Evolutionary conservation across 2,113 vertebrate genomes (phyloP), one percentile per base, ranked within the genome.

Genomic region (Macquaria australasica): DNA sequence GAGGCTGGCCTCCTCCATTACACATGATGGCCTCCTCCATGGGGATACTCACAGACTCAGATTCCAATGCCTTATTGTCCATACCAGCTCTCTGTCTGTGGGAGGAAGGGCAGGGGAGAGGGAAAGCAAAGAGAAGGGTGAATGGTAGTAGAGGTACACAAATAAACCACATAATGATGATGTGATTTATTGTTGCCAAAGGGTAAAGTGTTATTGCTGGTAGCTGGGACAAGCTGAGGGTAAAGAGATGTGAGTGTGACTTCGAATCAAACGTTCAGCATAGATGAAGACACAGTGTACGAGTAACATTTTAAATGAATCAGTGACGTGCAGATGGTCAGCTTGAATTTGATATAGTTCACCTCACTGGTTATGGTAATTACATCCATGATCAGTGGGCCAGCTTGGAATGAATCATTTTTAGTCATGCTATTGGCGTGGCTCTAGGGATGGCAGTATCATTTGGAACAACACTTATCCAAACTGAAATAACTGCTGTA

Each of bases 21-120:
- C 87, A 92, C 0, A 77, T 8, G 25, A 89, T 91, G 0, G 93
- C 93, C 68, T 97, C 97, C 92, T 98, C 98, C 94, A 98, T 93
- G 21, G 96, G 94, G 77, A 98, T 95, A 23, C 96, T 93, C 82
- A 97, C 96, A 1, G 95, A 94, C 0, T 96, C 90, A 0, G 90
- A 92, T 10, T 98, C 97, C 74, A 96, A 51, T 0, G 92, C 90
- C 86, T 95, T 97, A 78, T 97, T 97, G 23, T 94, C 94, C 91
- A 93, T 93, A 15, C 67, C 90, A 79, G 87, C 14, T 85, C 67
- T 64, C 94, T 55, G 72, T 75, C 81, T 74, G 51, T 20, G 11
- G 20, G 48, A 28, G 28, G 31, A 64, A 4, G 23, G 28, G 56
- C 0, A 51, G 67, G 39, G 34, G 8, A 63, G 23, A 53, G 15